Percentiles rank a stretch among this genome's conserved stretches.
These are phyloP conservation scores for Thaumatotibia leucotreta DNA, from an alignment of 1,140 invertebrate species.

Conservation along the genomic window DNA sequence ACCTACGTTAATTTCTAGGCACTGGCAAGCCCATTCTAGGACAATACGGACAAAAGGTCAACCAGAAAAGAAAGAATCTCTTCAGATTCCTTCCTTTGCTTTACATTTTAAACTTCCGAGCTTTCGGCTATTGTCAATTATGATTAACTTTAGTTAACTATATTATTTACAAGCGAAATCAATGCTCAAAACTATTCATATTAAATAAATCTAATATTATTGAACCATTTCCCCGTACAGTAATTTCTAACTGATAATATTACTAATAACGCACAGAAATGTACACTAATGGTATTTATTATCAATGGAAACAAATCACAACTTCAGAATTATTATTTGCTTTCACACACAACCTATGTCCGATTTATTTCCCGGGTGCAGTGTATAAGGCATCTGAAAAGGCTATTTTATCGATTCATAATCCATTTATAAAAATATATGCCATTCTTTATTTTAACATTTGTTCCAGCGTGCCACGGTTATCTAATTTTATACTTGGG, in stretches of 20 bases:
- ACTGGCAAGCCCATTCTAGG: background rate
- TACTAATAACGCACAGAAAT: slow-evolving; percentile 1
- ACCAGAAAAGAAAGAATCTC: background rate
- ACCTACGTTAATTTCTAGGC: background rate
- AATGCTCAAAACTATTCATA: background rate
- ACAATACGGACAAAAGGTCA: background rate
- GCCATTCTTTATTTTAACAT: background rate
- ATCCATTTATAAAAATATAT: slow-evolving; percentile 5
- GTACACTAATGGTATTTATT: background rate
- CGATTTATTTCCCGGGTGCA: background rate
- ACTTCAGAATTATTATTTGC: background rate
- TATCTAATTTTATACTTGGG: background rate
- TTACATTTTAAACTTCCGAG: background rate
- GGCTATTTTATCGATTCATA: background rate
- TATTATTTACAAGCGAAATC: background rate
- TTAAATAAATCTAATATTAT: background rate
- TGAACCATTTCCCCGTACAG: background rate
- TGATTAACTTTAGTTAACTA: background rate
- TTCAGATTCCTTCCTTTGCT: background rate
- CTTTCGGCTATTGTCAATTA: slow-evolving; percentile 3
- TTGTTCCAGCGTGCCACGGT: background rate
- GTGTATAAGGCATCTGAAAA: slow-evolving; percentile 12
- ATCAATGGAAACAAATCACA: slow-evolving; percentile 9
- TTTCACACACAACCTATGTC: slow-evolving; percentile 2
- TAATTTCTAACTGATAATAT: background rate